Conservation (phyloP, 2,888 invertebrate genomes). For the Melipona bicolor region DNA sequence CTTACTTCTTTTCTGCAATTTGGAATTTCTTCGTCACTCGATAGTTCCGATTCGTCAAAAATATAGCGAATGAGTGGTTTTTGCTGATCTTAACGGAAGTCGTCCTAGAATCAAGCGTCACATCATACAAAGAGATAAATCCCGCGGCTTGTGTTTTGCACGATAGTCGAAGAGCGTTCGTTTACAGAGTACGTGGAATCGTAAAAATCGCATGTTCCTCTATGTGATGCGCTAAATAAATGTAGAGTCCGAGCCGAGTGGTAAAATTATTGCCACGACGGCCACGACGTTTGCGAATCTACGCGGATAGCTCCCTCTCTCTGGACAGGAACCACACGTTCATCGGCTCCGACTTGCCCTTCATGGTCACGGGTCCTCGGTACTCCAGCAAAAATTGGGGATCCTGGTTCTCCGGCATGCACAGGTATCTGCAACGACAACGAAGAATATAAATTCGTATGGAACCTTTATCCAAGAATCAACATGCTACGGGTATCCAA, state of each 20-base stretch:
- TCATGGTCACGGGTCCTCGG: conserved; percentile 95
- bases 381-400: conserved; percentile 93
- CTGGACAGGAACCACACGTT: conserved; percentile 94
- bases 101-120: not conserved
- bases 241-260: conserved; percentile 34
- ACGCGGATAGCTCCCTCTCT: conserved; percentile 78
- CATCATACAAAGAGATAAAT: not conserved
- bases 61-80: not conserved
- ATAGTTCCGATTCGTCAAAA: not conserved
- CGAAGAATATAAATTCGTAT: too few relatives aligned
- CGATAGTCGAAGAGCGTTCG: not conserved
- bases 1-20: not conserved
- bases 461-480: too few relatives aligned
- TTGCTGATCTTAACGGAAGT: not conserved
- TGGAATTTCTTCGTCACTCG: not conserved
- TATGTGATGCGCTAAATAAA: conserved; percentile 12
- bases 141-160: not conserved
- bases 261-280: conserved; percentile 71
- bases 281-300: conserved; percentile 51
- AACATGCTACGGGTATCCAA: too few relatives aligned
- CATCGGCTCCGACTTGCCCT: conserved; percentile 97
- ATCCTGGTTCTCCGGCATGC: conserved; percentile 92
- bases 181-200: not conserved
- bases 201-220: conserved; percentile 34
- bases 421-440: conserved; percentile 89